A percentile compares a stretch with the other conserved stretches of the same genome.
Evolutionary conservation across 2,888 invertebrate species (phyloP).

Genomic region (Acanthosoma haemorrhoidale): DNA sequence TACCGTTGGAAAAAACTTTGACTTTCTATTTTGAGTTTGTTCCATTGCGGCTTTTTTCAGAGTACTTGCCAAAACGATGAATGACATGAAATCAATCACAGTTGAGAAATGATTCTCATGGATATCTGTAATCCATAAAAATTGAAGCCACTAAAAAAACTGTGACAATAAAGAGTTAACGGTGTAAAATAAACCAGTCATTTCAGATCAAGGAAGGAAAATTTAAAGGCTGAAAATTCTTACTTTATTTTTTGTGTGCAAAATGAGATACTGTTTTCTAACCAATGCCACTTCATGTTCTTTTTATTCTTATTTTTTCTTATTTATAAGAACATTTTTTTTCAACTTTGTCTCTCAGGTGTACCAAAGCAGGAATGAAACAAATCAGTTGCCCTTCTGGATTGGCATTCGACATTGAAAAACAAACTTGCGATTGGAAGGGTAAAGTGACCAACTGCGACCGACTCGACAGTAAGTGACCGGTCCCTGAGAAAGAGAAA

Average conservation of each 20-base stretch:
- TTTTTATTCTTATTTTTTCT: neutral
- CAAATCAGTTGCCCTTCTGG: conserved; percentile 95
- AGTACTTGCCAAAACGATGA: too few species aligned
- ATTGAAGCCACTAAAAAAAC: too few species aligned
- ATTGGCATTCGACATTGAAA: conserved; percentile 94
- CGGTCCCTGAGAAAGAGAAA: conserved; percentile 18
- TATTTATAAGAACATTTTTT: conserved; percentile 18
- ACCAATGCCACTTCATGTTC: conserved; percentile 4
- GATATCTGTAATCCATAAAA: too few species aligned
- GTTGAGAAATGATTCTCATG: too few species aligned
- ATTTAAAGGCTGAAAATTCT: neutral
- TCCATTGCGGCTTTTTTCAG: too few species aligned
- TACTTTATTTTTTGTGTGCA: neutral
- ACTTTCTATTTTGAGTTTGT: too few species aligned
- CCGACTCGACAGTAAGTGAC: conserved; percentile 86
- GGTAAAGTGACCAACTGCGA: conserved; percentile 96
- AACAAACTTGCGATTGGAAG: conserved; percentile 98
- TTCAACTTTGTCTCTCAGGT: conserved; percentile 56
- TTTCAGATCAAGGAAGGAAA: neutral
- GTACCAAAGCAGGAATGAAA: conserved; percentile 92
- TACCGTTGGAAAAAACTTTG: too few species aligned
- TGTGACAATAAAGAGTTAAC: too few species aligned
- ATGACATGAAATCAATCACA: too few species aligned
- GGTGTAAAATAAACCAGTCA: too few species aligned
- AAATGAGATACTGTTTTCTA: neutral